Evolutionary conservation across 1,140 invertebrate genomes (phyloP).

Genomic region (Penaeus vannamei): DNA sequence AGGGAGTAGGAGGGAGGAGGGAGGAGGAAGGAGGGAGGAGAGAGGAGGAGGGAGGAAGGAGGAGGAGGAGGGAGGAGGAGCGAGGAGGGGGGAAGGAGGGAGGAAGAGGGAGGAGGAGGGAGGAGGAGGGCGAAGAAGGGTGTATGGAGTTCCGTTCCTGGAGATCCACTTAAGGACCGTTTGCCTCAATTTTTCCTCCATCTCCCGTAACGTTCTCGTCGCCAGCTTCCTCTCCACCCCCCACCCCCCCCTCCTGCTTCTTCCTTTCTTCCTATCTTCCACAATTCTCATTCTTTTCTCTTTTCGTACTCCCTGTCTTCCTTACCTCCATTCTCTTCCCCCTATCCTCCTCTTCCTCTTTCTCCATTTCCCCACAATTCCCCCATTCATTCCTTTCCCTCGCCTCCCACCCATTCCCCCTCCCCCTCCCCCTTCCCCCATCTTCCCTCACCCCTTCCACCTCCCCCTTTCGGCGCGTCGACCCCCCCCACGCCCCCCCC

Average conservation of each 20-base stretch:
- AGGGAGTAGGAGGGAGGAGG: neutral
- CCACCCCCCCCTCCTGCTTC: neutral
- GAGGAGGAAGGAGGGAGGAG: neutral
- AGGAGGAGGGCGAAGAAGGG: neutral
- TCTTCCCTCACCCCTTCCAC: neutral
- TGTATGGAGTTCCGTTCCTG: neutral
- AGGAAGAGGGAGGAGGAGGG: slow-evolving; percentile 35
- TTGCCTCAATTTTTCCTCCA: neutral
- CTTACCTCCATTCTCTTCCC: neutral
- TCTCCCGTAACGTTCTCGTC: neutral
- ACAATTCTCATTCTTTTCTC: neutral
- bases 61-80: neutral
- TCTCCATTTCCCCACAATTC: neutral
- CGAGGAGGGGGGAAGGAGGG: slow-evolving; percentile 14
- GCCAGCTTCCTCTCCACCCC: neutral
- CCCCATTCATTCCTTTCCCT: neutral
- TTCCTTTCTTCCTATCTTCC: neutral
- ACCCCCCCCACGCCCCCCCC: no score
- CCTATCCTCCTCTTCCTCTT: neutral
- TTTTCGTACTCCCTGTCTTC: neutral
- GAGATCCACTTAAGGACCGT: neutral
- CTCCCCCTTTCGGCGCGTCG: no score
- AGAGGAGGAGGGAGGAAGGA: neutral
- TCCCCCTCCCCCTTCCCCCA: no score
- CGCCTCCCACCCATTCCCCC: neutral